phyloP scores from a whole-genome alignment of 2,888 invertebrate genomes.

The Agrotis clavis region DNA sequence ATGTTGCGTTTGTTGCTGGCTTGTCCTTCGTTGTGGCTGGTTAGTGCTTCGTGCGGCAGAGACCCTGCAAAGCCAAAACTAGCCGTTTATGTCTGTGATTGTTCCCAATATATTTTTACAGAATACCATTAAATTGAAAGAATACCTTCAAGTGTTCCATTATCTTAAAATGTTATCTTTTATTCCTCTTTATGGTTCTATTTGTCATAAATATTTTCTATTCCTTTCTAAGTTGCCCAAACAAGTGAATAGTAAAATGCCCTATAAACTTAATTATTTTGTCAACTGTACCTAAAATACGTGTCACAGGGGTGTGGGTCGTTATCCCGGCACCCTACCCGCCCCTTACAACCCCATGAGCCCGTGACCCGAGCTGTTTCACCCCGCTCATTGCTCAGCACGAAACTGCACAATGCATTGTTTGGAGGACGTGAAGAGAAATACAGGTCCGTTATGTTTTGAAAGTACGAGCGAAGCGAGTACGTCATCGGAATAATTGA shows the following conservation, averaged over 20 bases:
- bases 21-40: too few species aligned
- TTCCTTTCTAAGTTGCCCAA: neutral
- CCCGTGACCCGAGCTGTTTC: constrained; percentile 55
- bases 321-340: constrained; percentile 35
- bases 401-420: constrained; percentile 58
- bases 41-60: too few species aligned
- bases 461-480: constrained; percentile 37
- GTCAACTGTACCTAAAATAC: constrained; percentile 29
- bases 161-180: too few species aligned
- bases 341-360: constrained; percentile 52
- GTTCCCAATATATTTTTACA: too few species aligned
- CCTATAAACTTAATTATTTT: neutral
- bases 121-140: too few species aligned
- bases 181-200: too few species aligned
- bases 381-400: constrained; percentile 45
- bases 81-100: too few species aligned
- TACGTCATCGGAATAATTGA: constrained; percentile 27
- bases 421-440: constrained; percentile 29
- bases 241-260: neutral
- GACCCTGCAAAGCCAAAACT: too few species aligned
- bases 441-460: constrained; percentile 44
- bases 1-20: too few species aligned
- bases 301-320: constrained; percentile 38
- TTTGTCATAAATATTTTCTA: too few species aligned
- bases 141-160: too few species aligned